Evolutionary conservation across 2,888 invertebrate genomes (phyloP), one percentile per base, ranked within the genome.

Genomic region (Drosophila neotestacea): DNA sequence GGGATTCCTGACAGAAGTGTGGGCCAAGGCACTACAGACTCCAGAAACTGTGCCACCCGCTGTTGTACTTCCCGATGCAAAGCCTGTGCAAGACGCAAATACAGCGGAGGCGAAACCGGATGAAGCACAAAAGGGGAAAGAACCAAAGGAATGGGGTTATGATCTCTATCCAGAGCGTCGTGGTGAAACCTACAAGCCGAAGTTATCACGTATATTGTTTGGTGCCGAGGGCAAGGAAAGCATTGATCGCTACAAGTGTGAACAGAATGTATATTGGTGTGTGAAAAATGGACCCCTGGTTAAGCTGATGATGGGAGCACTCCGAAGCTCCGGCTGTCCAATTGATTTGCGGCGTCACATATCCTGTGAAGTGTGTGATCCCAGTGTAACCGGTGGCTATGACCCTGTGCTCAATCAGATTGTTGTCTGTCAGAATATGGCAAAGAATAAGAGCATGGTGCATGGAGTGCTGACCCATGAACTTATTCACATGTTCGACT

Each of bases 401-500:
- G 92, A 92, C 73, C 92, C 92, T 0, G 81, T 90, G 5, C 75
- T 91, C 3, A 92, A 91, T 79, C 91, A 92, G 80, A 95, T 99
- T 71, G 96, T 99, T 0, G 94, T 99, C 2, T 99, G 98, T 85
- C 97, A 98, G 91, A 98, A 98, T 92, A 95, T 95, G 62, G 95
- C 96, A 0, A 94, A 92, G 22, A 94, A 93, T 30, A 94, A 95
- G 89, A 95, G 95, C 10, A 94, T 95, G 91, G 95, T 97, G 0
- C 96, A 96, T 91, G 96, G 96, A 27, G 96, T 98, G 0, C 91
- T 99, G 44, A 95, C 96, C 0, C 99, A 99, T 88, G 99, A 99
- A 93, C 95, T 99, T 94, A 96, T 98, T 50, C 99, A 99, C 91
- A 98, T 98, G 97, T 98, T 98, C 90, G 99, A 99, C 92, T 96